Evolutionary conservation across 2,888 invertebrate genomes (phyloP).

Genomic region (Drosophila conformis): DNA sequence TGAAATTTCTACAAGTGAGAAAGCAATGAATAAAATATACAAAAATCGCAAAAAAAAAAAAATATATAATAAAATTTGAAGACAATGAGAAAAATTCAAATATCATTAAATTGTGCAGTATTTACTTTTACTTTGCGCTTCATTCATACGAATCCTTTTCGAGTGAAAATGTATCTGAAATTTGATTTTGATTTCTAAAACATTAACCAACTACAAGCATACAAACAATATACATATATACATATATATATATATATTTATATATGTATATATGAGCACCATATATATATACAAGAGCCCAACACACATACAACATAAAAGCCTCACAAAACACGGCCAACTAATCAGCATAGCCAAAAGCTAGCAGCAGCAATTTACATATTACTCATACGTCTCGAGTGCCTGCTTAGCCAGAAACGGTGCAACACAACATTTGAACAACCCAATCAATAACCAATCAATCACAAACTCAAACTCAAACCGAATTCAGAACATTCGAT

Average conservation of each 20-base stretch:
- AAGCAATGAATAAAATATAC: slow-evolving; percentile 12
- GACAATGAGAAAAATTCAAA: neutral
- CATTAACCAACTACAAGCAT: slow-evolving; percentile 34
- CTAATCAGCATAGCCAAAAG: slow-evolving; percentile 36
- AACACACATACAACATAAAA: slow-evolving; percentile 52
- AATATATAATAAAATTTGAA: neutral
- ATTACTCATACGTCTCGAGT: slow-evolving; percentile 51
- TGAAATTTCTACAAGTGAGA: slow-evolving; percentile 78
- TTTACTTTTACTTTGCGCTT: slow-evolving; percentile 78
- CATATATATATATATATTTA: slow-evolving; percentile 42
- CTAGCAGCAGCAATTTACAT: slow-evolving; percentile 26
- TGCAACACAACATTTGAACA: slow-evolving; percentile 50
- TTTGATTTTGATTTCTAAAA: slow-evolving; percentile 83
- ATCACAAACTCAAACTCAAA: slow-evolving; percentile 39
- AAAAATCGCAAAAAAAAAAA: slow-evolving; percentile 12
- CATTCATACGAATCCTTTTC: slow-evolving; percentile 67
- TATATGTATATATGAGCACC: slow-evolving; percentile 33
- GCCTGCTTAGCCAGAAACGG: slow-evolving; percentile 39
- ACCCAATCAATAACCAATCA: slow-evolving; percentile 52
- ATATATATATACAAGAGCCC: slow-evolving; percentile 28
- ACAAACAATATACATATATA: slow-evolving; percentile 33
- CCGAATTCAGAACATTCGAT: slow-evolving; percentile 64
- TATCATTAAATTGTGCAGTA: slow-evolving; percentile 42
- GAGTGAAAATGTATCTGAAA: slow-evolving; percentile 71
- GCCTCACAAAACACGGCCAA: slow-evolving; percentile 65